A percentile compares a stretch with the other conserved stretches of the same genome.
These are phyloP conservation scores for Whitmania pigra DNA, from an alignment of 1,140 invertebrate species.

Conservation along the genomic window DNA sequence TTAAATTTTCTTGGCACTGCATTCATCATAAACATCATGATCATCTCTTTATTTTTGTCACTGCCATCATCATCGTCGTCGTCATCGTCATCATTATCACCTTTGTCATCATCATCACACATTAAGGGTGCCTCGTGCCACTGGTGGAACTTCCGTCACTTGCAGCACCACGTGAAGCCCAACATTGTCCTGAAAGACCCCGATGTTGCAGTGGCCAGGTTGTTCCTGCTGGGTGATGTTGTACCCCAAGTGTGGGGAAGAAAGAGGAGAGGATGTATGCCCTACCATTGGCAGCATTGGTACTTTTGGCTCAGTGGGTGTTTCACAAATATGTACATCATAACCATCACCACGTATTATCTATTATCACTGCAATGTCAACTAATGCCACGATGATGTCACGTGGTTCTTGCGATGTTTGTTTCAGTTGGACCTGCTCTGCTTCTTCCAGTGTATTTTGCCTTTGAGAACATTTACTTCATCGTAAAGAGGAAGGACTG, in stretches of 20 bases:
- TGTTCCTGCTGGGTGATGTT: constrained; percentile 35
- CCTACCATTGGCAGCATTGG: constrained; percentile 30
- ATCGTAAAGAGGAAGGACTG: constrained; percentile 37
- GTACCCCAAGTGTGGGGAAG: constrained; percentile 15
- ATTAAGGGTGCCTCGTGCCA: constrained; percentile 36
- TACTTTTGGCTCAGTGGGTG: constrained; percentile 30
- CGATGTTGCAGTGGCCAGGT: constrained; percentile 35
- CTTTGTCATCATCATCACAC: background rate
- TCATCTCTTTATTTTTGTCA: background rate
- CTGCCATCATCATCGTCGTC: background rate
- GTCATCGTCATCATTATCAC: too few relatives aligned
- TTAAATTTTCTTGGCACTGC: background rate
- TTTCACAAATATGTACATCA: constrained; percentile 10
- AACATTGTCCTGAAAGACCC: constrained; percentile 40
- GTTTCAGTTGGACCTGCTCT: constrained; percentile 38
- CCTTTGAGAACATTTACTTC: constrained; percentile 38
- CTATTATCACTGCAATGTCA: too few relatives aligned
- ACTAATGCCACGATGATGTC: background rate
- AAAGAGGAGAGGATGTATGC: constrained; percentile 26
- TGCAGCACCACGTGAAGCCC: constrained; percentile 42
- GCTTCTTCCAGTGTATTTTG: constrained; percentile 39
- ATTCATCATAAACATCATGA: background rate
- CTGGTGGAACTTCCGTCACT: constrained; percentile 43
- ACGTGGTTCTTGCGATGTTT: constrained; percentile 11
- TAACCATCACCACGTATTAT: too few relatives aligned